A percentile compares a stretch with the other conserved stretches of the same genome.
Evolutionary conservation across 2,888 invertebrate species (phyloP).

Genomic region (Girardia tigrina): DNA sequence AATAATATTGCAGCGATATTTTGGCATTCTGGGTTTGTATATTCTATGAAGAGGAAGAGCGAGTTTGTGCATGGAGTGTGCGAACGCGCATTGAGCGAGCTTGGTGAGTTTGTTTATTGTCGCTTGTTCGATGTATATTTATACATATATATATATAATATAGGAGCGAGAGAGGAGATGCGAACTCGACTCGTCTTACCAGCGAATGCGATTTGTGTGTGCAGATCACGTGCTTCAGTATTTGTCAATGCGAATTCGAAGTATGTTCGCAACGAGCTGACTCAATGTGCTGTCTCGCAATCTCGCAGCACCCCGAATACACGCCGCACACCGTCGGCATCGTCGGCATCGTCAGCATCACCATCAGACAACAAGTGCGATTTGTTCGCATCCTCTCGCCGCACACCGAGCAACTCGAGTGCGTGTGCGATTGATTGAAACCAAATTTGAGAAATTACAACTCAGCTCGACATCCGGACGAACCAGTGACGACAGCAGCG

Average conservation of each 20-base stretch:
- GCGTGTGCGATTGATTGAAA: no score
- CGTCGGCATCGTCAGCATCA: no score
- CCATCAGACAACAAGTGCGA: no score
- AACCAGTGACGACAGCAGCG: no score
- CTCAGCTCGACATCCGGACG: slow-evolving; percentile 8
- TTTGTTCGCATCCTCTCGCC: no score
- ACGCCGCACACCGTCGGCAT: not conserved
- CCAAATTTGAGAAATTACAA: slow-evolving; percentile 7
- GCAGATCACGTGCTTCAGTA: not conserved
- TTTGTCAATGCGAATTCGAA: not conserved
- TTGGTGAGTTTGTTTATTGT: slow-evolving; percentile 13
- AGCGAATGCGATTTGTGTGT: not conserved
- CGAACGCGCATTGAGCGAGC: slow-evolving; percentile 16
- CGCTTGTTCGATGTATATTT: not conserved
- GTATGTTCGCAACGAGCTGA: slow-evolving; percentile 10
- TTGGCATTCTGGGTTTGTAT: slow-evolving; percentile 15
- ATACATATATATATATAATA: no score
- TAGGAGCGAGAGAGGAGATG: slow-evolving; percentile 15
- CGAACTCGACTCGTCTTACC: slow-evolving; percentile 5
- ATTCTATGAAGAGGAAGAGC: slow-evolving; percentile 23
- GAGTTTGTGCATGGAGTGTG: slow-evolving; percentile 9
- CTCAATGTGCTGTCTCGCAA: not conserved
- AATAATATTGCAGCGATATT: not conserved
- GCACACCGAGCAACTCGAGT: no score
- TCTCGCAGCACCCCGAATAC: not conserved